Conservation (phyloP, 2,888 invertebrate species). For the Anoplius nigerrimus region DNA sequence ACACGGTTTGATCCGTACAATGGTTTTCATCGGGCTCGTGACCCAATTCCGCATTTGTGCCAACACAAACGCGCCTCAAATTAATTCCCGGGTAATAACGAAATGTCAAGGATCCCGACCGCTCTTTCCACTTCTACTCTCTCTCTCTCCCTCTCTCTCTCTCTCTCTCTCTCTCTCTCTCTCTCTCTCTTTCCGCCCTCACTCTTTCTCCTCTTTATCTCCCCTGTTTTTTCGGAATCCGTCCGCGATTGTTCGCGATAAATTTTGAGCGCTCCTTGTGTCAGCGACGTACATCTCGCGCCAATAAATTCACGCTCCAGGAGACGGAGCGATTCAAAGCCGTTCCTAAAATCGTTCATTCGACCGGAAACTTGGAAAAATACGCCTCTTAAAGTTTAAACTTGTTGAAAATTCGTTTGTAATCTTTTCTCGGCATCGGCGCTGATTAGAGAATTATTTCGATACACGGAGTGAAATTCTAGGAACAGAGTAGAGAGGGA, state of each 20-base stretch:
- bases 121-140: neutral
- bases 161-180: conserved; percentile 1
- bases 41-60: conserved; percentile 54
- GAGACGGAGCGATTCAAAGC: too few relatives aligned
- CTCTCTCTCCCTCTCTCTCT: neutral
- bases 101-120: conserved; percentile 48
- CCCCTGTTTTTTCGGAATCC: neutral
- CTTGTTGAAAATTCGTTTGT: too few relatives aligned
- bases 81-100: conserved; percentile 57
- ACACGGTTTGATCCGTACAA: conserved; percentile 46
- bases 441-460: too few relatives aligned
- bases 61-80: conserved; percentile 56
- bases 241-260: neutral
- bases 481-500: neutral
- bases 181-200: neutral
- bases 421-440: too few relatives aligned
- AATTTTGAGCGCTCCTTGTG: neutral
- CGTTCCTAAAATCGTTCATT: too few relatives aligned
- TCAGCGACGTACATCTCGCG: conserved; percentile 4
- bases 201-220: neutral
- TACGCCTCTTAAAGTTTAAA: too few relatives aligned
- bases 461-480: too few relatives aligned
- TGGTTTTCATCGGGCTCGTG: conserved; percentile 35
- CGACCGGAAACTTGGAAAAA: too few relatives aligned
- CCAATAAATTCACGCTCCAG: too few relatives aligned